A percentile compares a stretch with the other conserved stretches of the same genome.
phyloP scores from a whole-genome alignment of 2,888 invertebrate species.

The Microctonus brassicae region DNA sequence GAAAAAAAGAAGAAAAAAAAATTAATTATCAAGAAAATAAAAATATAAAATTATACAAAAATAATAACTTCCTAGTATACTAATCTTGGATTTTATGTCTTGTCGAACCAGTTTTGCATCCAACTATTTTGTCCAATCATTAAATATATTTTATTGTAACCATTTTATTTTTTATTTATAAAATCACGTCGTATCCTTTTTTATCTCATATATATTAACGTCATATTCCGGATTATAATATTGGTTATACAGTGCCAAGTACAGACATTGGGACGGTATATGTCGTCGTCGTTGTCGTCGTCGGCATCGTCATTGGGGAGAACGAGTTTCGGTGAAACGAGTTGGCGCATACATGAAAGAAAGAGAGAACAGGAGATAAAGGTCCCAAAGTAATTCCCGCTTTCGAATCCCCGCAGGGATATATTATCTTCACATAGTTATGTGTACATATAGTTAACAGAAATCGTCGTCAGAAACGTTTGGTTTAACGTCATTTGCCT shows the following conservation, averaged over 20 bases:
- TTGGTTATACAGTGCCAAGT: background rate
- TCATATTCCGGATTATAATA: slow-evolving; percentile 3
- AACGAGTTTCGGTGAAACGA: slow-evolving; percentile 24
- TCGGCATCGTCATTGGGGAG: background rate
- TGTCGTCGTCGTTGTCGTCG: background rate
- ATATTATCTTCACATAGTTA: slow-evolving; percentile 1
- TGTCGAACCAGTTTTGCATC: slow-evolving; percentile 13
- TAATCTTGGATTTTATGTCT: background rate
- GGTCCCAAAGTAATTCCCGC: background rate
- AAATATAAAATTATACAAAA: background rate
- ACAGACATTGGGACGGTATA: background rate
- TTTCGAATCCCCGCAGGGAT: slow-evolving; percentile 1
- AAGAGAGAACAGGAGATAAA: slow-evolving; percentile 1
- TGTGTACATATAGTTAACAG: slow-evolving; percentile 8
- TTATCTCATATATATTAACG: background rate
- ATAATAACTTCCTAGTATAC: background rate
- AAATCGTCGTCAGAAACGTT: slow-evolving; percentile 30
- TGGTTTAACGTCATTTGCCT: slow-evolving; percentile 41
- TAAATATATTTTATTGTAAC: background rate
- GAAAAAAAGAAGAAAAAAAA: background rate
- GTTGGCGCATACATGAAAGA: slow-evolving; percentile 4
- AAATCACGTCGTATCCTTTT: background rate
- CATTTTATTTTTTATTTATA: background rate
- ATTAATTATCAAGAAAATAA: background rate
- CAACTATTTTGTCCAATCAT: background rate